Evolutionary conservation across 2,797 vertebrate genomes (phyloP).

Genomic region (Eulemur coronatus): DNA sequence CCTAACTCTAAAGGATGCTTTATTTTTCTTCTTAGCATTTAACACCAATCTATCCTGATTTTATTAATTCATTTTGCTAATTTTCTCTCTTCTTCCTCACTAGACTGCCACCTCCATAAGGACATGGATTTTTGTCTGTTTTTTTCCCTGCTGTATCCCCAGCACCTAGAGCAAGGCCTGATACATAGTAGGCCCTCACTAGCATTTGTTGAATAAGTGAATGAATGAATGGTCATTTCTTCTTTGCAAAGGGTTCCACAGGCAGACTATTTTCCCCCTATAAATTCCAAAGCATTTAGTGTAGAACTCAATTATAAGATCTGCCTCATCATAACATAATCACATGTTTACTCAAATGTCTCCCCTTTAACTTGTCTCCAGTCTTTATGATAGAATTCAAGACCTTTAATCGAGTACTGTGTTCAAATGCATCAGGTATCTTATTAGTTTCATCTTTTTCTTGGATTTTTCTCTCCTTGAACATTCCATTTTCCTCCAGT

Average conservation of each 20-base stretch:
- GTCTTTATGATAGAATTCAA: not conserved
- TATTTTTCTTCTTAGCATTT: conserved; percentile 6
- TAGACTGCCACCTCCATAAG: not conserved
- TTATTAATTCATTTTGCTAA: conserved; percentile 7
- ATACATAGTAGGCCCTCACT: not conserved
- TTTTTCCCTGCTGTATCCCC: not conserved
- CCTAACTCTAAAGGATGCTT: not conserved
- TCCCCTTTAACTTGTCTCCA: not conserved
- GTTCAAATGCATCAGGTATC: not conserved
- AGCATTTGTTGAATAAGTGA: not conserved
- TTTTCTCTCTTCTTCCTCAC: not conserved
- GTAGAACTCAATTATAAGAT: not conserved
- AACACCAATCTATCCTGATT: not conserved
- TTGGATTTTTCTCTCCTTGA: not conserved
- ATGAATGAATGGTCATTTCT: not conserved
- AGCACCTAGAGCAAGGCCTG: not conserved
- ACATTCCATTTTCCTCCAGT: not conserved
- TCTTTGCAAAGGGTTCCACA: not conserved
- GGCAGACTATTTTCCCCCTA: not conserved
- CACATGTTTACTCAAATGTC: not conserved
- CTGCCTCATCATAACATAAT: not conserved
- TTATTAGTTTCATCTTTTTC: not conserved
- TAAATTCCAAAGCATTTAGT: not conserved
- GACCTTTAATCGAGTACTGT: not conserved
- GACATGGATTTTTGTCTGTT: not conserved